Base-by-base conservation (phyloP, 2,888 invertebrate species). In the Saturnia japonica region DNA sequence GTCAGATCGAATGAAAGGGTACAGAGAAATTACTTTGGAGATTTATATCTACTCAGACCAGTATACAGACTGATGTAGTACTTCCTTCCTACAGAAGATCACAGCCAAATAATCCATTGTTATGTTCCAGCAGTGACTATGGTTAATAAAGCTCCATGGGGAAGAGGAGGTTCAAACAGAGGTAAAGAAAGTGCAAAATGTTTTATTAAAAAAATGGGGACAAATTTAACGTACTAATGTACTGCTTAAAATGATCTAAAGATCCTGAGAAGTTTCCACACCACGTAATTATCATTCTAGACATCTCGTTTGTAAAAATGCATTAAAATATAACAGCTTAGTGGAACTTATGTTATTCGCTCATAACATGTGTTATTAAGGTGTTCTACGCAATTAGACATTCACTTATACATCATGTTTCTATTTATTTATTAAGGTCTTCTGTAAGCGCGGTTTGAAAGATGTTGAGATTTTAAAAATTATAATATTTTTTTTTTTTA, bases 321-420 rank as follows among this genome's bases (percentile, higher is more conserved):
- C 73, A 73, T 75, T 73, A 72, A 75, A 74, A 74, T 70, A 75
- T 74, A 73, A 68, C 73, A 62, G 71, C 74, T 73, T 72, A 54
- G 70, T 72, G 72, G 71, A 69, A 69, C 72, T 70, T 73, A 74
- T 74, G 68, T 62, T 75, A 77, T 77, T 76, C 74, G 71, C 68
- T 73, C 73, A 72, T 73, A 70, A 72, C 74, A 73, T 74, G 68
- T 72, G 72, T 71, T 69, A 74, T 74, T 73, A 74, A 72, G 70
- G 14, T 60, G 64, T 64, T 22, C 51, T 42, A 40, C 28, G 64
- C n/a, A 60, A 66, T 68, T 66, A 66, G 16, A 43, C 28, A 22
- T 64, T 47, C 54, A 28, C 11, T 16, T 71, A 47, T 68, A 71
- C 34, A 71, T 68, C 47, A 0, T 51, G 70, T 67, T 67, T 51